A percentile compares a stretch with the other conserved stretches of the same genome.
phyloP scores from a whole-genome alignment of 2,888 invertebrate genomes.

The Drosophila buzzatii region DNA sequence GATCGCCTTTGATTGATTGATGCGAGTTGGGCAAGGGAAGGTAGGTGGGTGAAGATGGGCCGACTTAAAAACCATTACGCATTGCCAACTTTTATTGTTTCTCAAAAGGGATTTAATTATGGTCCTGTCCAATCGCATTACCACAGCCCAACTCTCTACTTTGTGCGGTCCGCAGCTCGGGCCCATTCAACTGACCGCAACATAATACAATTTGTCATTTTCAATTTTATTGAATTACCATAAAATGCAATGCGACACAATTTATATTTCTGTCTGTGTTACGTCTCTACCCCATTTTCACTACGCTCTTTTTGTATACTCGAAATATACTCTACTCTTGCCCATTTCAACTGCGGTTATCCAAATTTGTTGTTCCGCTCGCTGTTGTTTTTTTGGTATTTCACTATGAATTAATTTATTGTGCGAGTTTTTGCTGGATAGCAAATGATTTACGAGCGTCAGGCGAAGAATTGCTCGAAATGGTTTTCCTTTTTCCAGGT shows the following conservation, averaged over 20 bases:
- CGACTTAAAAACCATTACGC: conserved; percentile 63
- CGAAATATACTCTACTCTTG: neutral
- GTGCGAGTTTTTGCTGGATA: conserved; percentile 48
- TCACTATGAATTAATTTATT: conserved; percentile 66
- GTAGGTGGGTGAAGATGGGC: neutral
- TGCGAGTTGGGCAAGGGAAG: conserved; percentile 8
- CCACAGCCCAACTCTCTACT: neutral
- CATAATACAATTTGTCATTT: conserved; percentile 80
- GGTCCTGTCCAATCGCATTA: conserved; percentile 37
- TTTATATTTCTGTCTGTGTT: conserved; percentile 66
- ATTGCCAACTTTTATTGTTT: conserved; percentile 70
- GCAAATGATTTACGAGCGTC: conserved; percentile 66
- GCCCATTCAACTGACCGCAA: conserved; percentile 57
- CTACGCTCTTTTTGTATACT: neutral
- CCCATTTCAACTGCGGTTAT: conserved; percentile 46
- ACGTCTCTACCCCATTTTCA: neutral
- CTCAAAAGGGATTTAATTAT: conserved; percentile 67
- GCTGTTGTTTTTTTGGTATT: conserved; percentile 44
- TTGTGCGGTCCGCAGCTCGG: neutral
- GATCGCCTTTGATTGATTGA: conserved; percentile 74
- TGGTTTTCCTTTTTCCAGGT: conserved; percentile 1
- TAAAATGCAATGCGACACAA: conserved; percentile 68
- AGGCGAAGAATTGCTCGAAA: conserved; percentile 34
- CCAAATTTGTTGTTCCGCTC: conserved; percentile 23
- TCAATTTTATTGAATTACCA: conserved; percentile 79